Percentiles rank a stretch among this genome's conserved stretches.
Conservation (phyloP, 30 jellyfish, hydroid and myxozoan species). For the Catostylus mosaicus region DNA sequence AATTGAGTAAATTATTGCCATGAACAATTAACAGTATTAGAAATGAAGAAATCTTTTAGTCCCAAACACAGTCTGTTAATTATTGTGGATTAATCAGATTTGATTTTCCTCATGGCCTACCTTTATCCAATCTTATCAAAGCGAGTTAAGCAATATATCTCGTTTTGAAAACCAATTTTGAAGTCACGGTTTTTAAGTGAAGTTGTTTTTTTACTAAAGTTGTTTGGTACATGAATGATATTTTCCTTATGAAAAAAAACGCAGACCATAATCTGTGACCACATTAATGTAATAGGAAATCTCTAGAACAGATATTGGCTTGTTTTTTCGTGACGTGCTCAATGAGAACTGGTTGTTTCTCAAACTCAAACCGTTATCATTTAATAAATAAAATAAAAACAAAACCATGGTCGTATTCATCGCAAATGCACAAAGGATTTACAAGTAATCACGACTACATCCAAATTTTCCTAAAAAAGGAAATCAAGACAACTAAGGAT, state of each 20-base stretch:
- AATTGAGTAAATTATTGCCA: not conserved
- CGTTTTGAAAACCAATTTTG: not conserved
- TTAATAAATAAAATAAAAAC: not conserved
- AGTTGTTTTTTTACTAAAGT: not conserved
- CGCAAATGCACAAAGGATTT: not conserved
- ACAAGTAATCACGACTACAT: not conserved
- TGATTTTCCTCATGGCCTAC: not conserved
- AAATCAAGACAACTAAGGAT: too few species aligned
- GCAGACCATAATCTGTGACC: slow-evolving; percentile 34
- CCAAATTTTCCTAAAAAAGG: too few species aligned
- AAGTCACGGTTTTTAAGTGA: not conserved
- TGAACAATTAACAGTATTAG: not conserved
- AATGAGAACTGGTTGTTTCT: slow-evolving; percentile 35
- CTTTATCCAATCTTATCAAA: not conserved
- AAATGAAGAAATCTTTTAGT: not conserved
- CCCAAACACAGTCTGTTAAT: not conserved
- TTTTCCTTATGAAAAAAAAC: slow-evolving; percentile 20
- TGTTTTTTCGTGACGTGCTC: not conserved
- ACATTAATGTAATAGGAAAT: slow-evolving; percentile 28
- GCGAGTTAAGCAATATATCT: not conserved
- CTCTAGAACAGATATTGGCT: slow-evolving; percentile 18
- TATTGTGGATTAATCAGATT: not conserved
- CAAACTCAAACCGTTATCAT: slow-evolving; percentile 46
- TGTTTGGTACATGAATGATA: not conserved
- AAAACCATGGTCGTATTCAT: not conserved